These are phyloP conservation scores for Amphimedon queenslandica DNA, from an alignment of 37 sponge, comb jelly and placozoan genomes.

Conservation along the genomic window DNA sequence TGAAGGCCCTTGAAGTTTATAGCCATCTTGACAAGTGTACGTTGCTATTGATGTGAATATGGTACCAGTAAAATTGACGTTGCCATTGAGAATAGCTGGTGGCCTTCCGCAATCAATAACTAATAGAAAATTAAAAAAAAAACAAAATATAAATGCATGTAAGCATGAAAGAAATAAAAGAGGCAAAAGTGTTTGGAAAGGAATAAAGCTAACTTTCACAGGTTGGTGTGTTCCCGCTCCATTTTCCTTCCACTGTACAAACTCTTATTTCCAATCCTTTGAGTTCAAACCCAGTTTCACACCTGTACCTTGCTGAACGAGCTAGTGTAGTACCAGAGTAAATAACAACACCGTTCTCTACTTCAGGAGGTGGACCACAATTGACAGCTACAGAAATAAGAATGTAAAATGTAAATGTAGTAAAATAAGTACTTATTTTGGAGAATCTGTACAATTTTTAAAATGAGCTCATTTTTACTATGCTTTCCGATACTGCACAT, in stretches of 20 bases:
- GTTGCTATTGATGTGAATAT: constrained; percentile 16
- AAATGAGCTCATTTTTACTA: too few relatives aligned
- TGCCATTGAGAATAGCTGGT: constrained; percentile 25
- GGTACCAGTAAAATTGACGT: not conserved
- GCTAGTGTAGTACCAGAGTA: constrained; percentile 5
- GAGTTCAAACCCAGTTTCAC: constrained; percentile 20
- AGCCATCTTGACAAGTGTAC: constrained; percentile 23
- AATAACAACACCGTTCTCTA: constrained; percentile 9
- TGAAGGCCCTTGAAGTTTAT: constrained; percentile 10
- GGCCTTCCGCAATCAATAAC: constrained; percentile 49
- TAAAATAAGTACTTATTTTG: too few relatives aligned
- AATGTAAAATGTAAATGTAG: too few relatives aligned
- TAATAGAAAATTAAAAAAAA: not conserved
- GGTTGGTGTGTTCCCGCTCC: constrained; percentile 37
- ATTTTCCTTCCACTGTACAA: constrained; percentile 38
- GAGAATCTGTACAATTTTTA: too few relatives aligned
- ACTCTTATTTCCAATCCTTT: constrained; percentile 8
- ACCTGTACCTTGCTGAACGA: constrained; percentile 33
- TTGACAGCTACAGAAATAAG: constrained; percentile 35
- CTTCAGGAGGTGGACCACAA: constrained; percentile 29
- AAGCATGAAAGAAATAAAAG: not conserved
- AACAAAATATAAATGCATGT: not conserved
- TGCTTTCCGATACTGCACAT: too few relatives aligned
- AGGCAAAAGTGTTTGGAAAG: not conserved
- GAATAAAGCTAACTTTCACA: constrained; percentile 19